phyloP scores from a whole-genome alignment of 2,797 vertebrate genomes.

The Galago senegalensis region DNA sequence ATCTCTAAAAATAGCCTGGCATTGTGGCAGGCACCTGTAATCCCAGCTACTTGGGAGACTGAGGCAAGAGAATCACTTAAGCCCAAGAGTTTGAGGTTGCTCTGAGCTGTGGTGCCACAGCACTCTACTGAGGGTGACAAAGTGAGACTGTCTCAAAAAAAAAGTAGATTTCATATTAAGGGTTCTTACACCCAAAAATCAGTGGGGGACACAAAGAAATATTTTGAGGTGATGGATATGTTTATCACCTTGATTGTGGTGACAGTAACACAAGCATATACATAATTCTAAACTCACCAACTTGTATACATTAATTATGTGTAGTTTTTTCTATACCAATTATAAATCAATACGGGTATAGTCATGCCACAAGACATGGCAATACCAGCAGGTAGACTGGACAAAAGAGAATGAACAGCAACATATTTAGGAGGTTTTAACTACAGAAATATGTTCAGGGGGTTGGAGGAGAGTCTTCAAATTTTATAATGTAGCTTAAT shows the following conservation, averaged over 20 bases:
- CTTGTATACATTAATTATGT: neutral
- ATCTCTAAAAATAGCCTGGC: no score
- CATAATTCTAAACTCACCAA: neutral
- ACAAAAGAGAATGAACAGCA: slow-evolving; percentile 10
- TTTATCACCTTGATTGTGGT: neutral
- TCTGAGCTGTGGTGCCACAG: no score
- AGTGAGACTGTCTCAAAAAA: no score
- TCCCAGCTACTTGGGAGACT: no score
- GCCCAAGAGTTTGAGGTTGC: no score
- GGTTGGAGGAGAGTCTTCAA: neutral
- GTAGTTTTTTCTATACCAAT: neutral
- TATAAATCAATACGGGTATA: neutral
- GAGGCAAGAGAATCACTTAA: no score
- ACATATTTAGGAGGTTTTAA: slow-evolving; percentile 14
- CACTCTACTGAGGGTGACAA: no score
- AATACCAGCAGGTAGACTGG: neutral
- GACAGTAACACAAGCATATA: neutral
- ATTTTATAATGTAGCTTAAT: neutral
- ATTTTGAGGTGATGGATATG: neutral
- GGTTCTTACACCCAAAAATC: neutral
- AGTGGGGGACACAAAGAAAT: neutral
- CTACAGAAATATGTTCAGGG: neutral
- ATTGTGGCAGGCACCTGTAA: no score
- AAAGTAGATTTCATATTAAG: neutral
- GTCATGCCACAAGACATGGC: neutral